Base-by-base conservation (phyloP, 1,140 invertebrate genomes). In the Armadillidium nasatum region DNA sequence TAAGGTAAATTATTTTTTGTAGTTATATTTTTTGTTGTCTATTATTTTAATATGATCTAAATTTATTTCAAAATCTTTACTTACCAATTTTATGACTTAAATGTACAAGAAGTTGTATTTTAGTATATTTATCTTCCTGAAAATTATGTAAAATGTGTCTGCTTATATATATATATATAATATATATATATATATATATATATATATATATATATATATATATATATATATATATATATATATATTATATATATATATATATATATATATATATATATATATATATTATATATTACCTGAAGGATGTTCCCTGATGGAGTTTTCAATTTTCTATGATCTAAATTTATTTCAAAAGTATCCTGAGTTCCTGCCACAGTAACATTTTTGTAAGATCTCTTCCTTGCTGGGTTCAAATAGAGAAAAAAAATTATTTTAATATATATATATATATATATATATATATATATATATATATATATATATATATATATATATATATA, bases 301-400 rank as follows among this genome's bases (percentile, higher is more conserved):
- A 80, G 23, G 19, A 77, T 21, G 45, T 80, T 77, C 10, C 79
- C 79, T 43, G 68, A 46, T 7, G 79, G 79, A 43, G 79, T 77
- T 44, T 77, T 80, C 13, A 80, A 54, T 73, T 80, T 80, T 11
- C 73, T 60, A 44, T 77, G 76, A 60, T 80, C 79, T 9, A 80
- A 60, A 44, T 78, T 80, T 15, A 80, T 45, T 73, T 80, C 79
- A 73, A 77, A 80, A 13, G 19, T 66, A 50, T 68, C 68, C 21
- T 33, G 33, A 7, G 73, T 76, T 46, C 79, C 79, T 10, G 79
- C 79, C 13, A 80, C 76, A 0, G 70, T 77, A 33, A 80, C 79
- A 73, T 78, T 76, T 54, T 72, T 80, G 43, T 77, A 80, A 73
- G 77, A 80, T 23, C 79, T 72, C 54, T 73, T 77, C 19, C 71